Evolutionary conservation across 2,888 invertebrate genomes (phyloP), one percentile per base, ranked within the genome.

Genomic region (Acanthosepion lycidas): DNA sequence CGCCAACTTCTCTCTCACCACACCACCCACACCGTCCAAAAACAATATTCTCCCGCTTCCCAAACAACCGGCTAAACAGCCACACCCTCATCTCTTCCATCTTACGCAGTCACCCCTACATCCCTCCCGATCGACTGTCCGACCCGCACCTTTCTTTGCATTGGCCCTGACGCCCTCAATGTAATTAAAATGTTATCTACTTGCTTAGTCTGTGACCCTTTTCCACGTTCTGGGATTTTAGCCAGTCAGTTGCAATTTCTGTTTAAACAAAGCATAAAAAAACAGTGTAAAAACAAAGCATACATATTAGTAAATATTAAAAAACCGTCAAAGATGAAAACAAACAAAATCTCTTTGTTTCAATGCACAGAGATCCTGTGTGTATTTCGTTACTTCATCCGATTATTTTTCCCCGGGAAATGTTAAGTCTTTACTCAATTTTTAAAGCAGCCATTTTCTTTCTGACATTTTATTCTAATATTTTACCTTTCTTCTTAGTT

Each of bases 101-200:
- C 78, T 4, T 9, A 78, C n/a, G 9, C 78, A 78, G 18, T n/a
- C 78, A 78, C n/a, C n/a, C 78, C 78, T 12, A 33, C 78, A 64
- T 28, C 26, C 28, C 5, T 12, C n/a, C 15, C 15, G n/a, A 78
- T 78, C n/a, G 78, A 20, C 59, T 59, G 59, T 59, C 23, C 59
- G 20, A 78, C 78, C 78, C 78, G 78, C 78, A 78, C n/a, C 64
- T 78, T 78, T 78, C n/a, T 33, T 78, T 78, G n/a, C 78, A 78
- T 78, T 78, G 78, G n/a, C 78, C 78, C 78, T n/a, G 78, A 78
- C 78, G 78, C 78, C 78, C 78, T 78, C n/a, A 78, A 33, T 78
- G 78, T 78, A 78, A 78, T 78, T 78, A 78, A 78, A 78, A 78
- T 78, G 78, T 78, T 78, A 78, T 78, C 78, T 78, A 78, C 78